Evolutionary conservation across 1,140 invertebrate genomes (phyloP), one percentile per base, ranked within the genome.

Genomic region (Bicyclus anynana): DNA sequence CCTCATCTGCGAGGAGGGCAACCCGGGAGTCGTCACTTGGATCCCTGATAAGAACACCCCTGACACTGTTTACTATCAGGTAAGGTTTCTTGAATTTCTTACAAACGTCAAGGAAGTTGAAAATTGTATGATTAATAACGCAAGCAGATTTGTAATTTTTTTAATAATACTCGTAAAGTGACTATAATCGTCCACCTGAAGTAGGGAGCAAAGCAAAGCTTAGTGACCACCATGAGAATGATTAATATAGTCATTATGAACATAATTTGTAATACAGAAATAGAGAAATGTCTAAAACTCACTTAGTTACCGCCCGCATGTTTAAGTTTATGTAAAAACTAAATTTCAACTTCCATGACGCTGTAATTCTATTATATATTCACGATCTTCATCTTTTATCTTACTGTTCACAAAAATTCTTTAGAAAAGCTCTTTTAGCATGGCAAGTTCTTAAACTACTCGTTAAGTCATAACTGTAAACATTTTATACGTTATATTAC

Each of bases 41-140:
- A 97, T 93, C 2, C 97, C 97, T 0, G 95, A 97, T 82, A 87
- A 91, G 46, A 92, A 95, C 59, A 98, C 96, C 1, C 97, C 97
- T 0, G 94, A 97, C 77, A 95, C 94, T 16, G 95, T 98, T 23
- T 98, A 97, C 81, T 98, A 98, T 87, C 96, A 97, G 91, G 95
- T 96, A 60, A 44, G 20, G 14, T 20, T 9, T 4, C 18, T 20
- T 33, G 4, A 10, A 33, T 7, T 33, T 6, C 7, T n/a, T 33
- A 10, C 2, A 7, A 1, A 33, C 1, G 7, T n/a, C 29, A 33
- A 7, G 29, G n/a, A 33, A 33, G 29, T 33, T 10, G 10, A 33
- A 33, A 7, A 33, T 5, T 33, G 29, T 33, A 1, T n/a, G n/a
- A n/a, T n/a, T n/a, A n/a, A n/a, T n/a, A n/a, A n/a, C n/a, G n/a